Conservation (phyloP, 2,797 vertebrate species). For the Discoglossus pictus region DNA sequence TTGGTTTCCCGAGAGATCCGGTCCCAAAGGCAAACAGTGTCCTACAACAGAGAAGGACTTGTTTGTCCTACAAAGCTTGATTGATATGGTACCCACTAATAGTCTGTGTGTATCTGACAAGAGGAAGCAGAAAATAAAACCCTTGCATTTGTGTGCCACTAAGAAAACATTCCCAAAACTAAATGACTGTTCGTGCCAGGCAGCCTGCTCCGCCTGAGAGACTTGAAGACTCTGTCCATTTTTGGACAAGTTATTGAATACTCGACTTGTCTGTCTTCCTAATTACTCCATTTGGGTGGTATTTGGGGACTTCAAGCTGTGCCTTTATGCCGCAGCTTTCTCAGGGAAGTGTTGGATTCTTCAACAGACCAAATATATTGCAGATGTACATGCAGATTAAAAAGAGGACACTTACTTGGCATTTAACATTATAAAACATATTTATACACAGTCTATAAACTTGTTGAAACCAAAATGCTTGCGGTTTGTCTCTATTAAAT, state of each 20-base stretch:
- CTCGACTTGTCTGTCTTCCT: slow-evolving; percentile 25
- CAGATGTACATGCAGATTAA: background rate
- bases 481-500: no score
- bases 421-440: no score
- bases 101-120: slow-evolving; percentile 33
- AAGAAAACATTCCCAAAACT: slow-evolving; percentile 44
- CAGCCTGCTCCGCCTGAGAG: slow-evolving; percentile 15
- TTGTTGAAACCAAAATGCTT: no score
- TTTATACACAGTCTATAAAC: no score
- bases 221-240: slow-evolving; percentile 50
- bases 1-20: slow-evolving; percentile 37
- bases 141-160: slow-evolving; percentile 29
- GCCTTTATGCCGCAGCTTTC: slow-evolving; percentile 27
- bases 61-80: slow-evolving; percentile 47
- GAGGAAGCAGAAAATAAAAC: slow-evolving; percentile 24
- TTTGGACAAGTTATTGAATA: slow-evolving; percentile 45
- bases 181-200: slow-evolving; percentile 40
- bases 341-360: slow-evolving; percentile 20
- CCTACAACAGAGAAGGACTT: slow-evolving; percentile 40
- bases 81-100: slow-evolving; percentile 46
- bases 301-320: slow-evolving; percentile 38
- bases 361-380: slow-evolving; percentile 10
- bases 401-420: no score
- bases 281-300: slow-evolving; percentile 35
- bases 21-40: slow-evolving; percentile 36